Conservation (phyloP, 1,140 invertebrate genomes). For the Drosophila paulistorum region DNA sequence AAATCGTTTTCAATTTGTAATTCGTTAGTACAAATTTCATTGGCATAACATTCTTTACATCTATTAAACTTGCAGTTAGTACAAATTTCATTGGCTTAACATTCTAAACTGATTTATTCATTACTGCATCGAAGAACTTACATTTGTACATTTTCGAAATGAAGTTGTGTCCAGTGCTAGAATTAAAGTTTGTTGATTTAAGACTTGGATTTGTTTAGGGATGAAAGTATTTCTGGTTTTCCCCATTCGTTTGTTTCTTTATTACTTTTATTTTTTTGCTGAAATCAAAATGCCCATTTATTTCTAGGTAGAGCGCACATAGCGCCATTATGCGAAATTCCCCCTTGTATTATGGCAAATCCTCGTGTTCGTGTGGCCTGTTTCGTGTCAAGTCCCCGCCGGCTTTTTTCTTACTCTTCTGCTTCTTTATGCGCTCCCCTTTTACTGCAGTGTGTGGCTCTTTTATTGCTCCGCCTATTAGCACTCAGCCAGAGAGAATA, state of each 20-base stretch:
- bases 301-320: not conserved
- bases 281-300: constrained; percentile 3
- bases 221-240: not conserved
- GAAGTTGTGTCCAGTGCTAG: too few species aligned
- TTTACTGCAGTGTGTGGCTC: constrained; percentile 33
- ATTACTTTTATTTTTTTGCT: not conserved
- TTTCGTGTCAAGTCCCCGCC: constrained; percentile 39
- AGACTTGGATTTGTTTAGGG: too few species aligned
- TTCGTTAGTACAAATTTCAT: too few species aligned
- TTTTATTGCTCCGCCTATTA: constrained; percentile 80
- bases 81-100: too few species aligned
- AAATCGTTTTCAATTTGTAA: too few species aligned
- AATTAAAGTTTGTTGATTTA: too few species aligned
- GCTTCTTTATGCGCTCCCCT: constrained; percentile 4
- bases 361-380: constrained; percentile 41
- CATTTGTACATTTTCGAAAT: too few species aligned
- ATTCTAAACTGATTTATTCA: too few species aligned
- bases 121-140: too few species aligned
- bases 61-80: too few species aligned
- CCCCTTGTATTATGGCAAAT: not conserved
- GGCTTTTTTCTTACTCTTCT: not conserved
- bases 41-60: too few species aligned
- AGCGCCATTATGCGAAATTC: not conserved
- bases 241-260: not conserved
- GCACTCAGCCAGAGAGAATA: constrained; percentile 39